Evolutionary conservation across 2,888 invertebrate genomes (phyloP).

Genomic region (Lasioglossum villosulum): DNA sequence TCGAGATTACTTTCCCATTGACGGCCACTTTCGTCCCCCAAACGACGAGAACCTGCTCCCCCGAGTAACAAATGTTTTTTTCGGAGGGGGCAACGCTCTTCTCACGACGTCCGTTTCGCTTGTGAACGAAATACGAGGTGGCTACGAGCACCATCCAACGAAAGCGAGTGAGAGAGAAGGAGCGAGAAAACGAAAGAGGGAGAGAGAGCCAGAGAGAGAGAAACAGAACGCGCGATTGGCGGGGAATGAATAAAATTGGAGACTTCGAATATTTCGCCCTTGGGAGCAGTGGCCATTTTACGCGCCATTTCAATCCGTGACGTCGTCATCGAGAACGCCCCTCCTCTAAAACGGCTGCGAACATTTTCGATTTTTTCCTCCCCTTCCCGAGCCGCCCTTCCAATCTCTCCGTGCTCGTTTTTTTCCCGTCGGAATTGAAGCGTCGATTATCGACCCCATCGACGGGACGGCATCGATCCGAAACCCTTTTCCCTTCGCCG

Average conservation of each 20-base stretch:
- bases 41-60: conserved; percentile 45
- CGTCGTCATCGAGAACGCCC: conserved; percentile 76
- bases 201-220: not conserved
- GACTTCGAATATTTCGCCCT: conserved; percentile 78
- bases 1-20: conserved; percentile 54
- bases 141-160: not conserved
- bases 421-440: conserved; percentile 58
- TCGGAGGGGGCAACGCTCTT: conserved; percentile 9
- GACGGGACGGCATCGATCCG: conserved; percentile 21
- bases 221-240: not conserved
- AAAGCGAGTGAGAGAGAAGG: conserved; percentile 33
- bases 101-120: conserved; percentile 17
- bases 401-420: conserved; percentile 52
- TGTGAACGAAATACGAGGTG: conserved; percentile 31
- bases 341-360: conserved; percentile 34
- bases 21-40: conserved; percentile 14
- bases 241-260: conserved; percentile 68
- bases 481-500: not conserved
- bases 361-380: conserved; percentile 63
- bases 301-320: conserved; percentile 83
- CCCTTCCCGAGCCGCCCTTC: conserved; percentile 25
- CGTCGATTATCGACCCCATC: conserved; percentile 61
- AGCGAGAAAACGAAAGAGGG: conserved; percentile 37
- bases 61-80: conserved; percentile 49
- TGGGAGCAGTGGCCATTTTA: conserved; percentile 81